Percentiles rank a stretch among this genome's conserved stretches.
Conservation (phyloP, 1,140 invertebrate species). For the Goniozus legneri region DNA sequence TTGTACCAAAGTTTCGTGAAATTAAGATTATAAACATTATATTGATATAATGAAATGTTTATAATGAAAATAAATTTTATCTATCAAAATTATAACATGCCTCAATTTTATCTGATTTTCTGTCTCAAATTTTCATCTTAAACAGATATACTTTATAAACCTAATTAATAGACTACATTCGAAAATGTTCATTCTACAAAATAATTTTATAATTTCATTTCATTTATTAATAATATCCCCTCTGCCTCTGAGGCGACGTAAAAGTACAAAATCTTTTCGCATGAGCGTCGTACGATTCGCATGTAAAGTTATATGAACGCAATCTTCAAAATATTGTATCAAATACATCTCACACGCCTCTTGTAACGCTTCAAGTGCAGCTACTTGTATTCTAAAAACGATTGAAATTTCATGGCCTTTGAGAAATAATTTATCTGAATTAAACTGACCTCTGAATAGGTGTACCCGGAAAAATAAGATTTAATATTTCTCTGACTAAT, state of each 20-base stretch:
- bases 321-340: conserved; percentile 73
- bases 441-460: not conserved
- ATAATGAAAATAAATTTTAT: conserved; percentile 28
- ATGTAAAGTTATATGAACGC: conserved; percentile 67
- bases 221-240: conserved; percentile 41
- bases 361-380: conserved; percentile 61
- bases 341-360: conserved; percentile 73
- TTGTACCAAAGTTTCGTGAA: conserved; percentile 38
- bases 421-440: not conserved
- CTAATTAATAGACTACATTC: not conserved
- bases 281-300: conserved; percentile 74
- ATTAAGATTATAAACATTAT: conserved; percentile 25
- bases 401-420: not conserved
- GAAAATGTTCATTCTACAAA: not conserved
- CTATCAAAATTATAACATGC: conserved; percentile 2
- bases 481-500: not conserved
- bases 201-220: conserved; percentile 43
- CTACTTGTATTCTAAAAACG: conserved; percentile 52
- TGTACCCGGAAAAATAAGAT: not conserved
- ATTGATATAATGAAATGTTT: conserved; percentile 29
- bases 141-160: not conserved
- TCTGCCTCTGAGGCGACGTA: conserved; percentile 44
- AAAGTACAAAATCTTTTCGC: conserved; percentile 60
- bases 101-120: not conserved
- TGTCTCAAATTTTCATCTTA: not conserved